These are phyloP conservation scores for Miichthys miiuy DNA, from an alignment of 2,797 vertebrate genomes.

Conservation along the genomic window DNA sequence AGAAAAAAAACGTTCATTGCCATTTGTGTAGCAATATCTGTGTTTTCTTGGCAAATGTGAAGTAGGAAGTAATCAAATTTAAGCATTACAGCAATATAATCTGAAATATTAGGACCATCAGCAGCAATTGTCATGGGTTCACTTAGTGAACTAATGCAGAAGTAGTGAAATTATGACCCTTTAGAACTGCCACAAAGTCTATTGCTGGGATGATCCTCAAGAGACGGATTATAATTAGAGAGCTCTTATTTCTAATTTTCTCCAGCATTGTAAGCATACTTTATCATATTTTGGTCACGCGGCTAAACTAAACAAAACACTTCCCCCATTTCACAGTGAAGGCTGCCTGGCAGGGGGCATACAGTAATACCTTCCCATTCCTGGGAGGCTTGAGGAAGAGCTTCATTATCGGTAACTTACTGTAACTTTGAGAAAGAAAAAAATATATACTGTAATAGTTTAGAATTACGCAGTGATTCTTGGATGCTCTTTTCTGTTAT, in stretches of 20 bases:
- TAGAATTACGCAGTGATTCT: background rate
- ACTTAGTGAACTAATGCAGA: background rate
- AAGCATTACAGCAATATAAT: background rate
- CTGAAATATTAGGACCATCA: background rate
- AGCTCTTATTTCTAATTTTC: background rate
- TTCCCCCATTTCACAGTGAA: background rate
- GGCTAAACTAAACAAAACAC: background rate
- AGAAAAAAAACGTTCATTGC: slow-evolving; percentile 1
- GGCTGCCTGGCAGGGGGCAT: background rate
- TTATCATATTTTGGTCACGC: background rate
- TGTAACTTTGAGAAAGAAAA: slow-evolving; percentile 1
- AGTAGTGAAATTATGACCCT: background rate
- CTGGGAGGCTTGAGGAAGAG: background rate
- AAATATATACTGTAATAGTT: no score
- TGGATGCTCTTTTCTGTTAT: background rate
- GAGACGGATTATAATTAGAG: background rate
- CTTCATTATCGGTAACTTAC: background rate
- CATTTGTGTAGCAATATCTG: background rate
- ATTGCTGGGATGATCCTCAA: background rate
- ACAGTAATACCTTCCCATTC: background rate
- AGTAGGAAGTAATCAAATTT: background rate
- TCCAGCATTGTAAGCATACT: background rate
- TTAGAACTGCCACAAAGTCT: background rate
- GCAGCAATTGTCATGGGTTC: background rate
- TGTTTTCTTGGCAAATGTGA: background rate